phyloP scores from a whole-genome alignment of 2,888 invertebrate species.

The Oeneis ivallda region DNA sequence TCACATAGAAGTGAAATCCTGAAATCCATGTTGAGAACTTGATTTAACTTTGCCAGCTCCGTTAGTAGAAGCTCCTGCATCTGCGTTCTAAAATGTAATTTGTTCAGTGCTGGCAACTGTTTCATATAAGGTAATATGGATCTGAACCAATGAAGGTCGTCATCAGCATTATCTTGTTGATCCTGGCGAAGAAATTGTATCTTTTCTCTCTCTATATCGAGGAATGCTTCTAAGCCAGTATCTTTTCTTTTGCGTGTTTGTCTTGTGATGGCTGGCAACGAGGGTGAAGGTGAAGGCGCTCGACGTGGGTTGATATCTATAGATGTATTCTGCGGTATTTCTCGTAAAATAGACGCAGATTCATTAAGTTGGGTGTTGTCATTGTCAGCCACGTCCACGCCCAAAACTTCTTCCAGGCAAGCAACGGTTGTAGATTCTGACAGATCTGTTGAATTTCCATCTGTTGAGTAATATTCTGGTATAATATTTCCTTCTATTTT shows the following conservation, averaged over 20 bases:
- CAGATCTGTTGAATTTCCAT: slow-evolving; percentile 33
- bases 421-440: slow-evolving; percentile 33
- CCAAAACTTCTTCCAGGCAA: slow-evolving; percentile 29
- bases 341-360: slow-evolving; percentile 30
- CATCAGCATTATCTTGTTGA: slow-evolving; percentile 39
- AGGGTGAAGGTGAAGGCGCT: slow-evolving; percentile 40
- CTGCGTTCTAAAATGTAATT: no score
- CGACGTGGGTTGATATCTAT: slow-evolving; percentile 32
- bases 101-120: no score
- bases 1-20: no score
- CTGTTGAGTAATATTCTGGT: slow-evolving; percentile 25
- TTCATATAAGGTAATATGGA: slow-evolving; percentile 45
- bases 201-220: slow-evolving; percentile 40
- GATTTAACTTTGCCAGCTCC: no score
- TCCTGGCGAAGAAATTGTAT: slow-evolving; percentile 40
- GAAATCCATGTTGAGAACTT: no score
- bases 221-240: slow-evolving; percentile 39
- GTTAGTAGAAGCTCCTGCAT: no score
- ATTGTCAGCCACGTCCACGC: slow-evolving; percentile 31
- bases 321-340: slow-evolving; percentile 35
- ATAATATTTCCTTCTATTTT: slow-evolving; percentile 39
- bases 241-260: slow-evolving; percentile 43
- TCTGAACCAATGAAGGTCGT: slow-evolving; percentile 43
- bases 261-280: slow-evolving; percentile 43
- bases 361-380: slow-evolving; percentile 29